Evolutionary conservation across 2,888 invertebrate genomes (phyloP).

Genomic region (Lochmaea crataegi): DNA sequence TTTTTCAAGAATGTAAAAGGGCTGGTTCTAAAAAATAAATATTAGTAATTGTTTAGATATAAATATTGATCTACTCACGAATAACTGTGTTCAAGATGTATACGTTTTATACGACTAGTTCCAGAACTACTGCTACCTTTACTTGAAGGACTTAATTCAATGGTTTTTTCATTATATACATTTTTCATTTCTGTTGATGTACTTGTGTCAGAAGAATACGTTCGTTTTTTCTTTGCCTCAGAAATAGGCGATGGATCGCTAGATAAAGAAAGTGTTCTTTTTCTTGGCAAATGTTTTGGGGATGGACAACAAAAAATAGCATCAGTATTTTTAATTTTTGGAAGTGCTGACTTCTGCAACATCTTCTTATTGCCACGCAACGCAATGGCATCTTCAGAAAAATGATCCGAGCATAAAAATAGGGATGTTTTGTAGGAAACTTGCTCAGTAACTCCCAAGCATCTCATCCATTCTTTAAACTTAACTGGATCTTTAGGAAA

Average conservation of each 20-base stretch:
- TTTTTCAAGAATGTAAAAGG: neutral
- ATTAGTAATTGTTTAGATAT: neutral
- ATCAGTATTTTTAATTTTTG: neutral
- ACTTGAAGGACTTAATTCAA: neutral
- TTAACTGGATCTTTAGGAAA: neutral
- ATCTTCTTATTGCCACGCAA: neutral
- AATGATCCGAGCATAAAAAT: neutral
- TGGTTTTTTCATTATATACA: neutral
- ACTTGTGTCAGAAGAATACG: neutral
- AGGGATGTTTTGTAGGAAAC: neutral
- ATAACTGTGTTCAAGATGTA: neutral
- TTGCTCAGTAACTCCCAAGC: neutral
- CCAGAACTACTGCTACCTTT: neutral
- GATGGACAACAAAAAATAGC: neutral
- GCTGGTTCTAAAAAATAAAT: neutral
- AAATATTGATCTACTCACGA: neutral
- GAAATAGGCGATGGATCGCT: neutral
- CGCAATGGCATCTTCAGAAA: neutral
- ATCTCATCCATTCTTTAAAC: neutral
- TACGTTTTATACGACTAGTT: neutral
- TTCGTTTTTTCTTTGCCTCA: neutral
- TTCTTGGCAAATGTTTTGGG: neutral
- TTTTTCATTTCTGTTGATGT: neutral
- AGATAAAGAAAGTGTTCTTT: neutral
- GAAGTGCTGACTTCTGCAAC: neutral